Conservation (phyloP, 2,797 vertebrate species). For the Notolabrus celidotus region DNA sequence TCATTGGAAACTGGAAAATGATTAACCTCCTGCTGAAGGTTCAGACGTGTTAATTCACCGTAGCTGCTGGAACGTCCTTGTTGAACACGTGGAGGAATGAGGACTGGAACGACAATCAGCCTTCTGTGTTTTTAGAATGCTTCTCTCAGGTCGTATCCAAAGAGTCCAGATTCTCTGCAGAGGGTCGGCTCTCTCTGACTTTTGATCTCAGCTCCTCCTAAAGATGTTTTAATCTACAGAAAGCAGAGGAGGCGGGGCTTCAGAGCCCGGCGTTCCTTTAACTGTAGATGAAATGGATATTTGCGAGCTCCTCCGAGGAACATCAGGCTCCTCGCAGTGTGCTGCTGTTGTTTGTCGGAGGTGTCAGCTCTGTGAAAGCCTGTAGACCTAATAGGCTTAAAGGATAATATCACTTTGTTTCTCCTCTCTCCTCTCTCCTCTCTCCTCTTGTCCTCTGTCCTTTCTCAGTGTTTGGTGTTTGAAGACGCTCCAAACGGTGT, state of each 20-base stretch:
- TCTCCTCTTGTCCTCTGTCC: slow-evolving; percentile 17
- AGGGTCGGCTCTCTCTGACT: not conserved
- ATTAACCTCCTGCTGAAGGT: slow-evolving; percentile 41
- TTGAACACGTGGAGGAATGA: not conserved
- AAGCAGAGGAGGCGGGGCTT: not conserved
- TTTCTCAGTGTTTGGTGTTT: slow-evolving; percentile 91
- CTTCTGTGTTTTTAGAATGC: not conserved
- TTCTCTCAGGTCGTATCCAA: not conserved
- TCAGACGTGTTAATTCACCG: slow-evolving; percentile 34
- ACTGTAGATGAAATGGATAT: slow-evolving; percentile 32
- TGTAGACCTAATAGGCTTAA: slow-evolving; percentile 41
- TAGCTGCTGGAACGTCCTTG: slow-evolving; percentile 15
- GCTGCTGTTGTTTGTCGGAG: slow-evolving; percentile 49
- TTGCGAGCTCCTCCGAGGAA: slow-evolving; percentile 17
- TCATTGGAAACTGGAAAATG: slow-evolving; percentile 41
- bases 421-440: too few species aligned
- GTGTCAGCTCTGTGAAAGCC: slow-evolving; percentile 33
- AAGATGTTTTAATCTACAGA: not conserved
- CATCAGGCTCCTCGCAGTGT: slow-evolving; percentile 30
- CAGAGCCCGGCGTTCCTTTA: not conserved
- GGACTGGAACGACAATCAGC: slow-evolving; percentile 20
- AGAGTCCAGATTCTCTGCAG: not conserved
- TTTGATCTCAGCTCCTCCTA: too few species aligned
- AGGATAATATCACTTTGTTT: slow-evolving; percentile 41
- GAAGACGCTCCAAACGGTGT: slow-evolving; percentile 93